Base-by-base conservation (phyloP, 2,797 vertebrate genomes). In the Phylloscopus collybita region DNA sequence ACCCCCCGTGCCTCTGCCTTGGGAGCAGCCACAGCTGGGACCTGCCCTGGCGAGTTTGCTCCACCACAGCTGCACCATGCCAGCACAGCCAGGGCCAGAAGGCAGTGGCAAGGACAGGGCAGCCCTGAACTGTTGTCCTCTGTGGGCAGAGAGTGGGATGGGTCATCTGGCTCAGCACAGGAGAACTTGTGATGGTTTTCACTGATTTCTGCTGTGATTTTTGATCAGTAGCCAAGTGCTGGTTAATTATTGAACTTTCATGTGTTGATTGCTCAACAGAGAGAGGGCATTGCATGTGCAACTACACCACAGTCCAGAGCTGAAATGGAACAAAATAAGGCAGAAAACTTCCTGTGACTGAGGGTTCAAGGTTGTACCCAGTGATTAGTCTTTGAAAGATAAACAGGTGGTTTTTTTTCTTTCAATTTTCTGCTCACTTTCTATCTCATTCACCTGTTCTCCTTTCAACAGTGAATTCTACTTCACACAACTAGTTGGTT, bases 241-340 rank as follows among this genome's bases (percentile, higher is more conserved):
- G 49, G 80, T 82, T 87, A 93, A 94, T 71, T 32, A 66, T 76
- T 93, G 29, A 84, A 60, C 53, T 22, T 72, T 80, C 67, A 42
- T 34, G 40, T 4, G 5, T 4, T 45, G 49, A 45, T 88, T 95
- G 84, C 91, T 93, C 74, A 92, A 89, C 5, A 66, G 4, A 50
- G 57, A 66, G 65, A 2, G 5, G 64, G 36, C 56, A 49, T 5
- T 80, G 56, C 29, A 5, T 54, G 23, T 3, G 10, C 36, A 67
- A 30, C 44, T 53, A 44, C 79, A 64, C 11, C 61, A 44, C 1
- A 3, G 69, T 44, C 57, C 0, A 0, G 54, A 92, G 51, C 11
- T 4, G 2, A 86, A 86, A 73, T 5, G 7, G 38, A 78, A 80
- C 0, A 5, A 80, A 88, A 17, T 45, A 70, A 61, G 50, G 64